A percentile compares a stretch with the other conserved stretches of the same genome.
Conservation (phyloP, 2,113 vertebrate genomes). For the Saccopteryx leptura region DNA sequence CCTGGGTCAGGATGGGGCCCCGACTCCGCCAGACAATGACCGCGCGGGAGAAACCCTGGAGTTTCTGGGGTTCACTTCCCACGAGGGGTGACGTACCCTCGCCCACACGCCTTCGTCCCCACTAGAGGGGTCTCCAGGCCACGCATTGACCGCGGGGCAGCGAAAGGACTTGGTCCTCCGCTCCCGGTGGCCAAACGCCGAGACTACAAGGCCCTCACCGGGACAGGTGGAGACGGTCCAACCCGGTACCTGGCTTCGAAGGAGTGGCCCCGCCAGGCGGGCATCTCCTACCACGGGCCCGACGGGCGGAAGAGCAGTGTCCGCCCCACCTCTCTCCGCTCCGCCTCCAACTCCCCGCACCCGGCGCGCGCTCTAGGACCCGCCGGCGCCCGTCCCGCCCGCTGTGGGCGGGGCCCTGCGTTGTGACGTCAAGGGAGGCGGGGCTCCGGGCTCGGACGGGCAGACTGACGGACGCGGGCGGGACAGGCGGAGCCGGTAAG, state of each 20-base stretch:
- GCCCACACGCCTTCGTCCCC: no score
- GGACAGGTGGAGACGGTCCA: background rate
- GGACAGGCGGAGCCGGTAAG: background rate
- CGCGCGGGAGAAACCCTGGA: background rate
- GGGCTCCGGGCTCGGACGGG: background rate
- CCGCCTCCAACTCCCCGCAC: rapidly evolving
- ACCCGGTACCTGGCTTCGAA: background rate
- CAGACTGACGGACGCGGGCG: background rate
- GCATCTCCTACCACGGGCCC: background rate
- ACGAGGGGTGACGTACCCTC: no score
- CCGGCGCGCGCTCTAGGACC: conserved; percentile 1
- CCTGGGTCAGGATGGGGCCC: background rate
- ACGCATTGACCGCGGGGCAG: no score
- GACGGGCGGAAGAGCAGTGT: background rate
- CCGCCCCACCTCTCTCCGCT: rapidly evolving
- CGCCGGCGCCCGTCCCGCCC: rapidly evolving
- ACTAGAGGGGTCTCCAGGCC: background rate
- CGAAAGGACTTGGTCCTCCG: background rate
- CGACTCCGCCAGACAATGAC: background rate
- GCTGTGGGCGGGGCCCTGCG: background rate
- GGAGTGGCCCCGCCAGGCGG: no score
- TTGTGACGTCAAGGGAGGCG: conserved; percentile 74
- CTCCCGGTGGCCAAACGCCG: background rate
- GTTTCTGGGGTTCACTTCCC: background rate
- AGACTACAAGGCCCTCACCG: background rate